A percentile compares a stretch with the other conserved stretches of the same genome.
These are phyloP conservation scores for Temnothorax curvispinosus DNA, from an alignment of 1,140 invertebrate genomes.

Conservation along the genomic window DNA sequence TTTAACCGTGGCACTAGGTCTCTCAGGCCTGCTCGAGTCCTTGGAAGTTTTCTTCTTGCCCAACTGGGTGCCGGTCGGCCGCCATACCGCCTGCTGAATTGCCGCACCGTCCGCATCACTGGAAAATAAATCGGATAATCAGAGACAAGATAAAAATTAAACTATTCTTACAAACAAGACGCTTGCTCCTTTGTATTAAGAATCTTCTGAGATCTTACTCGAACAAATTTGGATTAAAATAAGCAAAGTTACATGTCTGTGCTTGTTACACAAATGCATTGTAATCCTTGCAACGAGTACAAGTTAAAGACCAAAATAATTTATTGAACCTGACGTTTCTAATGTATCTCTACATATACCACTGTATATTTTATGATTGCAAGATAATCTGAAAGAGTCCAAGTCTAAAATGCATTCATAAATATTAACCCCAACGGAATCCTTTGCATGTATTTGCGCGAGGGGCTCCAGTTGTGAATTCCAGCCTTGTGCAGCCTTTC, in stretches of 20 bases:
- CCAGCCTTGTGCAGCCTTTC: slow-evolving; percentile 84
- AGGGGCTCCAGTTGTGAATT: slow-evolving; percentile 85
- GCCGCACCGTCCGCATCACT: slow-evolving; percentile 79
- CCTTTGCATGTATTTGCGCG: slow-evolving; percentile 83
- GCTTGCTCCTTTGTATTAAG: background rate
- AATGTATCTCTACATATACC: background rate
- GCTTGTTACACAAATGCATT: background rate
- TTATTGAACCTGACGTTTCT: background rate
- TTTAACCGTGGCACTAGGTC: slow-evolving; percentile 48
- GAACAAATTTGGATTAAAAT: background rate
- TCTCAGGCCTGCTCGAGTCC: slow-evolving; percentile 67
- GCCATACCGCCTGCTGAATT: slow-evolving; percentile 84
- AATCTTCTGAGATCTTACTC: background rate
- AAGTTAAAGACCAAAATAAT: background rate
- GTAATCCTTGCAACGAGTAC: background rate
- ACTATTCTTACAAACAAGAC: background rate
- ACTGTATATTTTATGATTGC: background rate
- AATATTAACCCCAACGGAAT: slow-evolving; percentile 81
- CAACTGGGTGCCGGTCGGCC: slow-evolving; percentile 83
- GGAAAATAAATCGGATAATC: background rate
- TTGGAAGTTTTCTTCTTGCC: slow-evolving; percentile 80
- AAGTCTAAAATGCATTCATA: background rate
- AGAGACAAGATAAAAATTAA: slow-evolving; percentile 29
- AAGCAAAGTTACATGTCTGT: background rate
- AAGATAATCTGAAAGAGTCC: background rate